These are phyloP conservation scores for Stenolophus ochropezus DNA, from an alignment of 2,888 invertebrate species.

Conservation along the genomic window DNA sequence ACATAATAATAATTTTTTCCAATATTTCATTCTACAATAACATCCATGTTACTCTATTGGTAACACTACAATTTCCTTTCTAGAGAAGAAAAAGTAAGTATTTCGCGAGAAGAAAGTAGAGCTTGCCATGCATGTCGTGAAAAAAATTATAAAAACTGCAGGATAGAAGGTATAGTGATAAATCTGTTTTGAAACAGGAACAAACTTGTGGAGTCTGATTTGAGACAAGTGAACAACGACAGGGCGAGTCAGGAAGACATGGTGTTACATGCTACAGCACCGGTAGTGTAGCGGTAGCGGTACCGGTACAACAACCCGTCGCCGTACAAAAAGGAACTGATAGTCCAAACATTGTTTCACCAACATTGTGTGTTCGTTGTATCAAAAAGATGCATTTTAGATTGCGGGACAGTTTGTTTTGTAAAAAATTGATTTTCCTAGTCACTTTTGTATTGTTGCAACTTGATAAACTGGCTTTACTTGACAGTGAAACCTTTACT, in stretches of 20 bases:
- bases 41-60: no score
- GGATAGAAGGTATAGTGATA: not conserved
- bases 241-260: not conserved
- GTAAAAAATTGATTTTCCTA: constrained; percentile 39
- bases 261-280: not conserved
- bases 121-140: no score
- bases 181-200: not conserved
- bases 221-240: not conserved
- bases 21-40: no score
- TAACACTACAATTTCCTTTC: no score
- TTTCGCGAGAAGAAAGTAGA: no score
- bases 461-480: constrained; percentile 34
- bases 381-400: constrained; percentile 47
- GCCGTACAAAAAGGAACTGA: constrained; percentile 40
- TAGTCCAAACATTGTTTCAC: constrained; percentile 45
- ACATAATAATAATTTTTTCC: no score
- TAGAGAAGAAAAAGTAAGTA: no score
- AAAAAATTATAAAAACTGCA: not conserved
- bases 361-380: constrained; percentile 39
- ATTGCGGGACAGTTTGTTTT: constrained; percentile 42
- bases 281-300: constrained; percentile 9
- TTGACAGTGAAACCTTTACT: constrained; percentile 9
- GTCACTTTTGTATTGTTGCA: constrained; percentile 42
- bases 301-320: constrained; percentile 20
- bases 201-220: not conserved